Evolutionary conservation across 2,888 invertebrate genomes (phyloP), one percentile per base, ranked within the genome.

Genomic region (Drosophila pseudotakahashii): DNA sequence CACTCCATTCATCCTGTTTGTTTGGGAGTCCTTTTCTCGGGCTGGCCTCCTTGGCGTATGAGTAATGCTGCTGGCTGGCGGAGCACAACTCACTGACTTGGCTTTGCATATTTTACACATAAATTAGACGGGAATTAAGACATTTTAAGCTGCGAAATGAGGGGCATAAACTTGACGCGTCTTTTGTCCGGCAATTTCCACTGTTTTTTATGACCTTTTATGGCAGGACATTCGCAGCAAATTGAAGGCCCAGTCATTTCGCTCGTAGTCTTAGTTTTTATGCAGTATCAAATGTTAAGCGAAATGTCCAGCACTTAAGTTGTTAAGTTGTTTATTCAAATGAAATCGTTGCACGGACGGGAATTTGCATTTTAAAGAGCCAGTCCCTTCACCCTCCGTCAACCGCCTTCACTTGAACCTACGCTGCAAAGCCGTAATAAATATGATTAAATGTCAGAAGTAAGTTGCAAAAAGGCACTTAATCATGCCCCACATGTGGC

Each of bases 401-500:
- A 19, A 30, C 14, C 13, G 2, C 23, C 34, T 48, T 30, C 26
- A n/a, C 16, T 30, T 10, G 2, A 30, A 30, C 10, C 53, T 6
- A 3, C 41, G 13, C 14, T 34, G 41, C 44, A 19, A 57, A 64
- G 32, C 59, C 42, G 55, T 71, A 68, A 72, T 73, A 75, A 78
- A 77, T 73, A 79, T 80, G 77, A 81, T 74, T 73, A 79, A 78
- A 80, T 81, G 79, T 79, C 77, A 80, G 69, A 73, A 77, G 71
- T 73, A 79, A 75, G 70, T 78, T 71, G 63, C 69, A 51, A 73
- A 54, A 77, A 72, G 75, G 78, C 85, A 81, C 79, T 82, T 84
- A 82, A 82, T 82, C 82, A 84, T 81, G 68, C 59, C 77, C 60
- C 82, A 78, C 81, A 82, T 75, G 78, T 81, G 85, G 62, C 78